These are phyloP conservation scores for Tylochromis polylepis DNA, from an alignment of 2,113 vertebrate species.

Conservation along the genomic window DNA sequence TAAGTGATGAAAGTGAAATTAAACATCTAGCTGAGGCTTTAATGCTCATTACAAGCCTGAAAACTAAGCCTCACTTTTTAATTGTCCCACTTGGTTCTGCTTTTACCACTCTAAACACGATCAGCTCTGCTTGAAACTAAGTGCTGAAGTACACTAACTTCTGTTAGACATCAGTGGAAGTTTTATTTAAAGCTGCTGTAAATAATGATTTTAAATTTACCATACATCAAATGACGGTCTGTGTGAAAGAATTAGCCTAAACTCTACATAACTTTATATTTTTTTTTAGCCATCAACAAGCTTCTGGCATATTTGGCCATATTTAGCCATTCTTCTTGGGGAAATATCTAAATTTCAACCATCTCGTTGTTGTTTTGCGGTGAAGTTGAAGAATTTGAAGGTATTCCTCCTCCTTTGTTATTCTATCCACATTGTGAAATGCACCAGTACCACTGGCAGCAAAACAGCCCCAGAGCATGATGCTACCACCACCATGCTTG, in stretches of 20 bases:
- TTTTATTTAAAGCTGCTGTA: not conserved
- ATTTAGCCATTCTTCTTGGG: not conserved
- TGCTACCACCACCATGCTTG: not conserved
- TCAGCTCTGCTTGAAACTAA: not conserved
- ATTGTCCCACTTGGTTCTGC: not conserved
- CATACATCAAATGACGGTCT: not conserved
- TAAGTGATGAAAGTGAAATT: not conserved
- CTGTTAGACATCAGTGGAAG: not conserved
- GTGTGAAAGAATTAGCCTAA: not conserved
- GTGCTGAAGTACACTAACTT: not conserved
- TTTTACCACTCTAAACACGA: not conserved
- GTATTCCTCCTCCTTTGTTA: not conserved
- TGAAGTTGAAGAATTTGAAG: not conserved
- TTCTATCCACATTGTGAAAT: not conserved
- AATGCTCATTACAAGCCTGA: not conserved
- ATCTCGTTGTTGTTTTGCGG: not conserved
- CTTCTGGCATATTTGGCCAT: not conserved
- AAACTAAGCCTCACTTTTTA: not conserved
- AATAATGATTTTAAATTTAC: not conserved
- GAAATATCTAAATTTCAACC: not conserved
- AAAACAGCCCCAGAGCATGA: not conserved
- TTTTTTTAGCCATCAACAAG: not conserved
- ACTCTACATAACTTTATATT: not conserved
- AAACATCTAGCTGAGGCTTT: not conserved
- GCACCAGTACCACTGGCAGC: too few relatives aligned